A percentile compares a stretch with the other conserved stretches of the same genome.
These are phyloP conservation scores for Puma concolor DNA, from an alignment of 2,113 vertebrate species.

Conservation along the genomic window DNA sequence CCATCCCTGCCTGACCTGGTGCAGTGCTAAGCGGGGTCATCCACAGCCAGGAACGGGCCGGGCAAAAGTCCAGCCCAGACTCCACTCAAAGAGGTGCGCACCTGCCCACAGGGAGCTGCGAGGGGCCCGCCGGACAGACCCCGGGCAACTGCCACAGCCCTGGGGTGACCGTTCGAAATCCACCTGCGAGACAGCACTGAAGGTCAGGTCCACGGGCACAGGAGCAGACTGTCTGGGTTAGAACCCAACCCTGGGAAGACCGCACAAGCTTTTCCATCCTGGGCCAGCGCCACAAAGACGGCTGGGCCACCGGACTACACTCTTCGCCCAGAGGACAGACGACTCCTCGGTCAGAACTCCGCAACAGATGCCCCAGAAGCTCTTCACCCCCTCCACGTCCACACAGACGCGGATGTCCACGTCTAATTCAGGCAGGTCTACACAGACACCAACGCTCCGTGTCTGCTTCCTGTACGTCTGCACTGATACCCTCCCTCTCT, in stretches of 20 bases:
- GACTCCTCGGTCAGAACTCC: background rate
- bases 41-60: background rate
- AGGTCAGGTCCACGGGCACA: background rate
- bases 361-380: rapidly evolving
- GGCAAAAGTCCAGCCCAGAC: background rate
- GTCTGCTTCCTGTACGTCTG: background rate
- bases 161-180: background rate
- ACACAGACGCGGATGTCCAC: background rate
- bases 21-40: background rate
- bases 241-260: background rate
- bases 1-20: background rate
- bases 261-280: background rate
- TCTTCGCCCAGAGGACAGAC: background rate
- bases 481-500: background rate
- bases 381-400: background rate
- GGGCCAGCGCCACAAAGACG: background rate
- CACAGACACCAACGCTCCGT: too few species aligned
- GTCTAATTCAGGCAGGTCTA: rapidly evolving
- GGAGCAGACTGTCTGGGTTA: background rate
- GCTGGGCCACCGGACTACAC: background rate
- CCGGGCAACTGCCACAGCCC: too few species aligned
- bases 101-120: background rate
- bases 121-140: too few species aligned
- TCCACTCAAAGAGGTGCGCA: background rate
- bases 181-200: background rate